Conservation (phyloP, 2,113 vertebrate species). For the Oplegnathus fasciatus region DNA sequence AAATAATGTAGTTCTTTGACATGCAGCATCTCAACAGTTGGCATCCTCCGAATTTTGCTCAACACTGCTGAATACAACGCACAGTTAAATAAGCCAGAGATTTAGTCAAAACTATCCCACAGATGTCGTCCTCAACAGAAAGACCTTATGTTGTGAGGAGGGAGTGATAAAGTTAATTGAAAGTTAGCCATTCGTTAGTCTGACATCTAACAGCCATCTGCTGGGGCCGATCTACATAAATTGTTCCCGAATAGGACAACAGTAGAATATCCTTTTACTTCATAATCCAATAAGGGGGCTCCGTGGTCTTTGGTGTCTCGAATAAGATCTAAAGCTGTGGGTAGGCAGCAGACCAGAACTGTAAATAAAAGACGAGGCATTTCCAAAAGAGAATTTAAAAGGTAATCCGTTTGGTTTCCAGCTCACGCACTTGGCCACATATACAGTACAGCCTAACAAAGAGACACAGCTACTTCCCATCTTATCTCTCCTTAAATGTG, state of each 20-base stretch:
- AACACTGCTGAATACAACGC: constrained; percentile 9
- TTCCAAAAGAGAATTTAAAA: constrained; percentile 54
- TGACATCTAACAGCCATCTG: constrained; percentile 72
- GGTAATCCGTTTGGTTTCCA: constrained; percentile 46
- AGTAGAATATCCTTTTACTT: constrained; percentile 72
- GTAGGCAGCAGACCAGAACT: constrained; percentile 66
- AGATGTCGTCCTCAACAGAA: constrained; percentile 64
- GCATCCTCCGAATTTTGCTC: constrained; percentile 10
- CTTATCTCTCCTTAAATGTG: constrained; percentile 3
- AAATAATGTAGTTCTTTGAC: constrained; percentile 16
- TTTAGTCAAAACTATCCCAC: constrained; percentile 54
- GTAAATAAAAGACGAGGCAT: constrained; percentile 56
- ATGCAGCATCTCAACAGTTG: constrained; percentile 41
- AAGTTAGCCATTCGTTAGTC: constrained; percentile 69
- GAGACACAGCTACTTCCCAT: constrained; percentile 27
- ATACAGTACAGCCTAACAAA: constrained; percentile 11
- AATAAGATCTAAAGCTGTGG: constrained; percentile 57
- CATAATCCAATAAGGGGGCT: constrained; percentile 67
- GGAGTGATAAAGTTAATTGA: constrained; percentile 69
- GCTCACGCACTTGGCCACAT: constrained; percentile 39
- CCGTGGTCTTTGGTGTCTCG: constrained; percentile 52
- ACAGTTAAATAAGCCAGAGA: constrained; percentile 34
- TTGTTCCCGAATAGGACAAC: constrained; percentile 55
- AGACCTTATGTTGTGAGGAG: constrained; percentile 52
- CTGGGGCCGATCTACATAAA: constrained; percentile 53